These are phyloP conservation scores for Protophormia terraenovae DNA, from an alignment of 2,888 invertebrate species.

Conservation along the genomic window DNA sequence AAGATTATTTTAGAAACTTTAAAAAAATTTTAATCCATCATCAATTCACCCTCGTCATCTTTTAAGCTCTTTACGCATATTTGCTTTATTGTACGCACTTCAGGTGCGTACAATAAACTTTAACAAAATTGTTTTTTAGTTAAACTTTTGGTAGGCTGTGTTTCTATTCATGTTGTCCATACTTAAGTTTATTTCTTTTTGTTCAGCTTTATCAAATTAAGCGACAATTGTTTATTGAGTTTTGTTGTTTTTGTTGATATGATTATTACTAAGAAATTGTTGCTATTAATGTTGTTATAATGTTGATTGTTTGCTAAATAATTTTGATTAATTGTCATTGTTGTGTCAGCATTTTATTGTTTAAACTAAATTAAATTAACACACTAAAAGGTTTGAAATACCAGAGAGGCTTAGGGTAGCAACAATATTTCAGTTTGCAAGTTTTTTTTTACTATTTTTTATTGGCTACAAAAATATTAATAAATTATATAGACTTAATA, in stretches of 20 bases:
- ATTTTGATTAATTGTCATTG: conserved; percentile 53
- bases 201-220: conserved; percentile 32
- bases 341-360: conserved; percentile 54
- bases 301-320: conserved; percentile 43
- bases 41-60: not conserved
- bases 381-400: conserved; percentile 15
- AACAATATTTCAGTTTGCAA: not conserved
- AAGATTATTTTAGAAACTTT: no score
- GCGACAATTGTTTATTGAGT: conserved; percentile 47
- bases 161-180: conserved; percentile 3
- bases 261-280: not conserved
- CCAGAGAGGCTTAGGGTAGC: conserved; percentile 23
- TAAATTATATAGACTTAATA: conserved; percentile 1
- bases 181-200: not conserved
- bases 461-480: not conserved
- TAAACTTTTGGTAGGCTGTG: not conserved
- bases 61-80: not conserved
- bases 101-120: conserved; percentile 38
- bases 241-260: conserved; percentile 8
- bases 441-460: not conserved
- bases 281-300: conserved; percentile 13
- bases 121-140: not conserved
- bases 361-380: conserved; percentile 22
- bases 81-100: conserved; percentile 34
- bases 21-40: not conserved